phyloP scores from a whole-genome alignment of 2,797 vertebrate species.

The Rachycentron canadum region DNA sequence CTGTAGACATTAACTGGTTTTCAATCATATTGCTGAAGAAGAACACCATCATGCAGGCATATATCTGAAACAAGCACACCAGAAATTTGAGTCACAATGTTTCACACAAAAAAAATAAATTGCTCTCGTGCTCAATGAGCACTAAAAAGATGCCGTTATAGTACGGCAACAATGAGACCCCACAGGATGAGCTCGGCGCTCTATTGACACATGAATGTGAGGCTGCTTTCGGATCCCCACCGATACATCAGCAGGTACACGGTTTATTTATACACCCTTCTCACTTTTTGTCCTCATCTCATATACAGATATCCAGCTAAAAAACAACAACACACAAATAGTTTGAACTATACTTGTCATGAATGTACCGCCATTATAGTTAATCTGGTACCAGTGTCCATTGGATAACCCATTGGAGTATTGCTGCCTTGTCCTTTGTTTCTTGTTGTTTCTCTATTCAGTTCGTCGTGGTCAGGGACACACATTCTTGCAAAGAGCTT shows the following conservation, averaged over 20 bases:
- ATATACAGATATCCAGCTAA: too few relatives aligned
- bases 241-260: too few relatives aligned
- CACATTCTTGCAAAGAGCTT: neutral
- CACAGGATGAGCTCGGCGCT: neutral
- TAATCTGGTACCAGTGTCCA: neutral
- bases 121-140: neutral
- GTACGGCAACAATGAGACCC: neutral
- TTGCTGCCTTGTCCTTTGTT: neutral
- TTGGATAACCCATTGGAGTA: too few relatives aligned
- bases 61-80: conserved; percentile 86
- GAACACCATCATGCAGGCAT: conserved; percentile 99
- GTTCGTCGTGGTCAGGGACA: neutral
- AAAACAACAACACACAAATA: too few relatives aligned
- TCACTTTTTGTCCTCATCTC: too few relatives aligned
- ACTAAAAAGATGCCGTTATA: neutral
- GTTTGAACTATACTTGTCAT: neutral
- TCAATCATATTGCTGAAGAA: conserved; percentile 99
- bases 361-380: neutral
- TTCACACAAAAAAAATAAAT: too few relatives aligned
- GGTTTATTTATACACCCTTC: too few relatives aligned
- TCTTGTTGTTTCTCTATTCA: neutral
- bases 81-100: neutral
- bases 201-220: neutral
- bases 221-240: too few relatives aligned
- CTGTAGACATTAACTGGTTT: conserved; percentile 99